phyloP scores from a whole-genome alignment of 1,140 invertebrate genomes.

The Drosophila athabasca region DNA sequence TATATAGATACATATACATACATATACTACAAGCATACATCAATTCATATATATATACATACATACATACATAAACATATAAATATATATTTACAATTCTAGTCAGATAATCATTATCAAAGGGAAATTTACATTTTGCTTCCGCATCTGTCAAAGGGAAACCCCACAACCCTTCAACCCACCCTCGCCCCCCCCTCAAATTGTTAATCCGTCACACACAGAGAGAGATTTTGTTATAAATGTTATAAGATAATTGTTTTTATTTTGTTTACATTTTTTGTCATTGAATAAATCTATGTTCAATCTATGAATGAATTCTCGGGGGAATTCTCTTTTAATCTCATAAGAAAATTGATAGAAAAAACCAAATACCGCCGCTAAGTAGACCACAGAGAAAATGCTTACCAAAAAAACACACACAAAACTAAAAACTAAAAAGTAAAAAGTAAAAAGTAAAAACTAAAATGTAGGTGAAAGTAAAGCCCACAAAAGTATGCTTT shows the following conservation, averaged over 20 bases:
- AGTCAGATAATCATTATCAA: constrained; percentile 53
- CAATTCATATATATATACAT: constrained; percentile 35
- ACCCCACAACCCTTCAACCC: too few species aligned
- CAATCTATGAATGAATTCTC: constrained; percentile 22
- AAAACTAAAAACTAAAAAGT: too few species aligned
- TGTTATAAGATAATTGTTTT: background rate
- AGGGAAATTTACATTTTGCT: constrained; percentile 37
- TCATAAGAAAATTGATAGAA: constrained; percentile 14
- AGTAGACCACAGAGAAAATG: constrained; percentile 26
- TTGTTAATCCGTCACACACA: constrained; percentile 54
- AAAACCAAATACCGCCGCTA: constrained; percentile 29
- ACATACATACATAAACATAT: constrained; percentile 31
- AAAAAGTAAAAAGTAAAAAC: too few species aligned
- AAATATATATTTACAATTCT: constrained; percentile 68
- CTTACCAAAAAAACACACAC: constrained; percentile 21
- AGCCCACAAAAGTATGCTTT: constrained; percentile 12
- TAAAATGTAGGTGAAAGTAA: constrained; percentile 29
- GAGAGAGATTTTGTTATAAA: constrained; percentile 25
- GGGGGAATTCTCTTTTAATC: background rate
- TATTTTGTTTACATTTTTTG: constrained; percentile 30
- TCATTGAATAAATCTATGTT: constrained; percentile 35
- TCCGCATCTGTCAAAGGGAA: constrained; percentile 64
- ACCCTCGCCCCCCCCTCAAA: background rate
- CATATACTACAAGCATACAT: constrained; percentile 34
- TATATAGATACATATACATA: constrained; percentile 34